Conservation (phyloP, 1,140 invertebrate genomes). For the Bombus superbus region DNA sequence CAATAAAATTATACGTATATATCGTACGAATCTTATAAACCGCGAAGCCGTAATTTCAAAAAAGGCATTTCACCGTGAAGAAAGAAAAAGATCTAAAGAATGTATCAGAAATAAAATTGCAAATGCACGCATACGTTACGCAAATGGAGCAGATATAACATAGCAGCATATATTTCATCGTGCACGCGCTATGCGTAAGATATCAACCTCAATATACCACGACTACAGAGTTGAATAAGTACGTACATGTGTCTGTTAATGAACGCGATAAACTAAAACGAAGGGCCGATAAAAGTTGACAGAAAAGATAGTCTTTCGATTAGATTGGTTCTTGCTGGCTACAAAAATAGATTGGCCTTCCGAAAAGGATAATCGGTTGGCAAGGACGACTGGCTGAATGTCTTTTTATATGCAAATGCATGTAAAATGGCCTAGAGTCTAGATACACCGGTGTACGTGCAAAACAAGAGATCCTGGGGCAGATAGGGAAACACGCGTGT, state of each 20-base stretch:
- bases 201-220: background rate
- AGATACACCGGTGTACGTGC: background rate
- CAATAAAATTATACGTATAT: no score
- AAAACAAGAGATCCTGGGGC: conserved; percentile 10
- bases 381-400: conserved; percentile 50
- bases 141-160: background rate
- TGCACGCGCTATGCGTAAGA: background rate
- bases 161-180: background rate
- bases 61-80: no score
- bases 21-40: no score
- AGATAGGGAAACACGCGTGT: conserved; percentile 20
- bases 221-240: no score
- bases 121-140: background rate
- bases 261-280: background rate
- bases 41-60: no score
- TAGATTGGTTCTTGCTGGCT: background rate
- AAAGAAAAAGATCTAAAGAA: no score
- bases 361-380: conserved; percentile 61
- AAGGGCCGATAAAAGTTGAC: background rate
- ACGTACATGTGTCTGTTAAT: background rate
- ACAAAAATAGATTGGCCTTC: conserved; percentile 32
- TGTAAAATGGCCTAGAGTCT: conserved; percentile 23
- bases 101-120: no score
- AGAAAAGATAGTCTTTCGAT: background rate
- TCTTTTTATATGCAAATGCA: conserved; percentile 44